These are phyloP conservation scores for Octodonta nipae DNA, from an alignment of 2,888 invertebrate species.

Conservation along the genomic window DNA sequence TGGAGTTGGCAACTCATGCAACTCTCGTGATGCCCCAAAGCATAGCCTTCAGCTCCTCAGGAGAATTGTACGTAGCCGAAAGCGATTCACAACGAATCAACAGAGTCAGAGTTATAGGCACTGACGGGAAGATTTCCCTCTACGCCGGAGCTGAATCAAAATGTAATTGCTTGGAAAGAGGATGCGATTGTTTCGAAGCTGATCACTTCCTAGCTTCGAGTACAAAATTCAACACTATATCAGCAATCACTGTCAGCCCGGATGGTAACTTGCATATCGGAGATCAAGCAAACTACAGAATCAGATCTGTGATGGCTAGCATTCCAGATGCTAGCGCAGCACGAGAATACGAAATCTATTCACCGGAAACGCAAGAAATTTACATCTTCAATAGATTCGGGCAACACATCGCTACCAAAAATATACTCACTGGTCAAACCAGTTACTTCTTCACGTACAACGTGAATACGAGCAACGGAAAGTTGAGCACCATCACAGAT, in stretches of 20 bases:
- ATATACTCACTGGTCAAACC: slow-evolving; percentile 87
- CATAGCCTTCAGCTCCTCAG: slow-evolving; percentile 83
- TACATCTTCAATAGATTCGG: slow-evolving; percentile 89
- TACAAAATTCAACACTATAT: slow-evolving; percentile 87
- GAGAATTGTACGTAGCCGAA: slow-evolving; percentile 87
- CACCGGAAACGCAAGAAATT: slow-evolving; percentile 88
- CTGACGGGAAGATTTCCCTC: slow-evolving; percentile 84
- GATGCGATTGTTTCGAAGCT: slow-evolving; percentile 85
- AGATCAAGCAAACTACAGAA: slow-evolving; percentile 84
- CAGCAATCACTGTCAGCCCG: slow-evolving; percentile 82
- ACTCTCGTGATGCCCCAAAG: slow-evolving; percentile 87
- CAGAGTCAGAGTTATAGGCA: slow-evolving; percentile 76
- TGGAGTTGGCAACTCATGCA: slow-evolving; percentile 80
- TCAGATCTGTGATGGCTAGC: slow-evolving; percentile 76
- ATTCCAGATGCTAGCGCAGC: slow-evolving; percentile 74
- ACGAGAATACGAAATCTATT: slow-evolving; percentile 85
- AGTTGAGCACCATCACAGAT: slow-evolving; percentile 84
- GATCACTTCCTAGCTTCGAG: slow-evolving; percentile 84
- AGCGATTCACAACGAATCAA: slow-evolving; percentile 92
- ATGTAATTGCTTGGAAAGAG: slow-evolving; percentile 82
- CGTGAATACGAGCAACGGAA: slow-evolving; percentile 91
- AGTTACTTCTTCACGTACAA: slow-evolving; percentile 91
- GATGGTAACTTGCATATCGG: slow-evolving; percentile 90
- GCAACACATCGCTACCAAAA: slow-evolving; percentile 84
- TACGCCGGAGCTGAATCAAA: slow-evolving; percentile 90